Conservation (phyloP, 2,113 vertebrate genomes). For the Ammodytes marinus region DNA sequence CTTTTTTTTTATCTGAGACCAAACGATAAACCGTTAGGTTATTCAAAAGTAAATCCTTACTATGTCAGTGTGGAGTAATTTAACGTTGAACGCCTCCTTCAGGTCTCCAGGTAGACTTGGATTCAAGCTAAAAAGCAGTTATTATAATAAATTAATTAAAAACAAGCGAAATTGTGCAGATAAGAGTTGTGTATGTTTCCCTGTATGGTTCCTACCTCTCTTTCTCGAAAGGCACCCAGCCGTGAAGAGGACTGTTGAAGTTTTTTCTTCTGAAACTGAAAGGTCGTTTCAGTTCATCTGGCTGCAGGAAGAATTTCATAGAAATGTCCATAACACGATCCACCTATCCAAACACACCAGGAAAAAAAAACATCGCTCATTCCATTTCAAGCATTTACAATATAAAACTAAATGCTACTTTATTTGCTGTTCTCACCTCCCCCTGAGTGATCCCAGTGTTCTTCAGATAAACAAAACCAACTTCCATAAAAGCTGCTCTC, state of each 20-base stretch:
- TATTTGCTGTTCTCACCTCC: conserved; percentile 63
- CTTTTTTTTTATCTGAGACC: too few relatives aligned
- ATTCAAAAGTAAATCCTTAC: conserved; percentile 60
- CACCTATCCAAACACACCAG: conserved; percentile 62
- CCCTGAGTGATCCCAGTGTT: conserved; percentile 80
- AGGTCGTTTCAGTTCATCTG: conserved; percentile 72
- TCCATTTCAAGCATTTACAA: too few relatives aligned
- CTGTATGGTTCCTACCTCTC: conserved; percentile 70
- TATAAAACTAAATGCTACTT: too few relatives aligned
- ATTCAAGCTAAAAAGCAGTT: conserved; percentile 73
- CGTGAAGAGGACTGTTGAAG: conserved; percentile 67
- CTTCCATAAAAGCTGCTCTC: conserved; percentile 69
- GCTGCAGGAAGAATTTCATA: conserved; percentile 79
- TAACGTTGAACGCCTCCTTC: conserved; percentile 82
- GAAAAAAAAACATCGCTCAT: background rate
- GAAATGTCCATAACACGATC: conserved; percentile 66
- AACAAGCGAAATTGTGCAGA: background rate
- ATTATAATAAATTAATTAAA: background rate
- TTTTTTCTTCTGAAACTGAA: conserved; percentile 68
- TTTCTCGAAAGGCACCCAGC: conserved; percentile 76
- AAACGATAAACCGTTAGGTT: background rate
- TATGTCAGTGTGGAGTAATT: conserved; percentile 60
- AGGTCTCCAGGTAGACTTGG: conserved; percentile 78
- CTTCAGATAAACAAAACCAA: conserved; percentile 82
- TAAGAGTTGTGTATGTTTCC: background rate